Percentiles rank a stretch among this genome's conserved stretches.
These are phyloP conservation scores for Diceros bicornis DNA, from an alignment of 2,797 vertebrate genomes.

Conservation along the genomic window DNA sequence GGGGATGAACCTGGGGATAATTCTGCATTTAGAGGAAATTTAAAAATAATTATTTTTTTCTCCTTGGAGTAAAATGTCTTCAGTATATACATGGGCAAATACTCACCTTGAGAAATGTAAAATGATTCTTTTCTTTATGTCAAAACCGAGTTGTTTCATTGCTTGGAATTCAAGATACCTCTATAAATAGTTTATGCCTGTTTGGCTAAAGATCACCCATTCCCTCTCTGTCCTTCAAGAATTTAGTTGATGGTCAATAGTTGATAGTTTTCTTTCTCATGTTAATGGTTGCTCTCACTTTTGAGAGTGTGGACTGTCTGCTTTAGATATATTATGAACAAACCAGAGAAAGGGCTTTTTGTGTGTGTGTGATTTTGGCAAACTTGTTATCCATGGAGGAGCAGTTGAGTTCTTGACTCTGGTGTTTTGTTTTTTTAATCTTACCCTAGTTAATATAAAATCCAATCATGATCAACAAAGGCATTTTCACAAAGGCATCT, in stretches of 20 bases:
- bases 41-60: slow-evolving; percentile 44
- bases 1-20: slow-evolving; percentile 31
- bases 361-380: background rate
- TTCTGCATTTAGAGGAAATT: slow-evolving; percentile 65
- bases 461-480: background rate
- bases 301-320: background rate
- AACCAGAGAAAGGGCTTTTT: background rate
- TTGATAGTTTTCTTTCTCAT: background rate
- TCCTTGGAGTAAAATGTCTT: slow-evolving; percentile 51
- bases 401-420: slow-evolving; percentile 3
- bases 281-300: slow-evolving; percentile 41
- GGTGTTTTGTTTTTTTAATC: background rate
- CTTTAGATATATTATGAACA: background rate
- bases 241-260: background rate
- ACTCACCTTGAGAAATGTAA: slow-evolving; percentile 45
- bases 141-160: slow-evolving; percentile 42
- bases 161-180: slow-evolving; percentile 48
- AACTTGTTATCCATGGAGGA: slow-evolving; percentile 2
- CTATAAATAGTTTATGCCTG: slow-evolving; percentile 37
- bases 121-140: slow-evolving; percentile 67
- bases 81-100: background rate
- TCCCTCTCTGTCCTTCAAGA: background rate
- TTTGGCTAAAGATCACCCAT: background rate
- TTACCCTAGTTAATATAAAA: slow-evolving; percentile 72
- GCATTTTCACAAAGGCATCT: slow-evolving; percentile 1